Evolutionary conservation across 2,888 invertebrate genomes (phyloP), one percentile per base, ranked within the genome.

Genomic region (Rhagonycha lutea): DNA sequence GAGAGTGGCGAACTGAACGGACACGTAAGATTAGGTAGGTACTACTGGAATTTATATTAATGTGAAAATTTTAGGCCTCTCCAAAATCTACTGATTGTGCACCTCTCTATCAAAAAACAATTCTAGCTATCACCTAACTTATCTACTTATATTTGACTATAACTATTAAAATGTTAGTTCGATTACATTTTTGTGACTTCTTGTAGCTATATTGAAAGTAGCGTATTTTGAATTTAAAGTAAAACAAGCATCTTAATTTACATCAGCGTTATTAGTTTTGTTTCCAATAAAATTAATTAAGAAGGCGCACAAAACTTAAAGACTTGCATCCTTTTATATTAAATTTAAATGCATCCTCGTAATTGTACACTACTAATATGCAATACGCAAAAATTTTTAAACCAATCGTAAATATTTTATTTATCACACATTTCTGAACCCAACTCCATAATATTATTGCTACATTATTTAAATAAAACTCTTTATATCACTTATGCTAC

Each of bases 361-460:
- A 75, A 75, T 70, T 75, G 73, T 77, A 77, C 73, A 78, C 78
- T 75, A 75, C 67, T 74, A 75, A 78, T 73, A 74, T 68, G 73
- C 79, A 74, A 77, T 74, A 79, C 71, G 70, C 80, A 85, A 83
- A 84, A 80, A 82, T 82, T 84, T 83, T 73, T 73, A 79, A 78
- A 75, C 69, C 76, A 77, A 79, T 24, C 79, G 69, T 77, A 79
- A 80, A 80, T 79, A 81, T 76, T 65, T 65, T 82, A 79, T 82
- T 82, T 85, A 85, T 85, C 85, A 84, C 85, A 85, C 84, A 82
- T 83, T 83, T 83, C 83, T 80, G 82, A 83, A 84, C 82, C 82
- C 80, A 84, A 83, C 81, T 83, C 81, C 77, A 83, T 86, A 83
- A 83, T 86, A 85, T 89, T 89, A 89, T 90, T 90, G 89, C 89